Base-by-base conservation (phyloP, 2,113 vertebrate species). In the Mirounga angustirostris region DNA sequence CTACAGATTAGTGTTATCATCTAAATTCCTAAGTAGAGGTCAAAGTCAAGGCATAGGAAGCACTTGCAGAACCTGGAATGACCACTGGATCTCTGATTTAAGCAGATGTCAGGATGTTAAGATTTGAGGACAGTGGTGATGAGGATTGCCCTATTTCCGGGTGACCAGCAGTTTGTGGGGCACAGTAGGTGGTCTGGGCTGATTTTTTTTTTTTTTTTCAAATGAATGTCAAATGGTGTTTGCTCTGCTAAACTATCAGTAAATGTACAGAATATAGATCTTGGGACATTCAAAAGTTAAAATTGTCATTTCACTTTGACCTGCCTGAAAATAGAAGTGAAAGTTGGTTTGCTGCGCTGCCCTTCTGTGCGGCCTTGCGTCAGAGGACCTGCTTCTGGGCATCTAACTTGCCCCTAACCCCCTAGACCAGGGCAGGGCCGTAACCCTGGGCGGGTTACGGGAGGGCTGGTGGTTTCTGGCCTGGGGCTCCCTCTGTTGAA, bases 241-340 rank as follows among this genome's bases (percentile, higher is more conserved):
- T 56, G n/a, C 65, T 78, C 40, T 94, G n/a, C 43, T 67, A 28
- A 79, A 43, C 89, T 61, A 63, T 90, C 36, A 86, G 93, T 74
- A 91, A 84, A 22, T 56, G 21, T 76, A 33, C 24, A 21, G 63
- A 46, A 8, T 84, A 46, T 63, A 43, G 46, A 81, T 12, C 78
- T 89, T 94, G 56, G 50, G 58, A 65, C 33, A 78, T n/a, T 43
- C 69, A 67, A 52, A 94, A 22, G 30, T 81, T 82, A 59, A 73
- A 61, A 4, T 58, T 96, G 73, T 87, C 82, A 84, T 80, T 95
- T 97, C n/a, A 71, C 83, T 89, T 74, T 69, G 74, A 86, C 83
- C 52, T 94, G 40, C 65, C 61, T 87, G 84, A 46, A 96, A 89
- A 71, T 52, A 52, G 83, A 91, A 88, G 78, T 80, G 52, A 91